Conservation (phyloP, 2,888 invertebrate genomes). For the Heliconius charithonia region DNA sequence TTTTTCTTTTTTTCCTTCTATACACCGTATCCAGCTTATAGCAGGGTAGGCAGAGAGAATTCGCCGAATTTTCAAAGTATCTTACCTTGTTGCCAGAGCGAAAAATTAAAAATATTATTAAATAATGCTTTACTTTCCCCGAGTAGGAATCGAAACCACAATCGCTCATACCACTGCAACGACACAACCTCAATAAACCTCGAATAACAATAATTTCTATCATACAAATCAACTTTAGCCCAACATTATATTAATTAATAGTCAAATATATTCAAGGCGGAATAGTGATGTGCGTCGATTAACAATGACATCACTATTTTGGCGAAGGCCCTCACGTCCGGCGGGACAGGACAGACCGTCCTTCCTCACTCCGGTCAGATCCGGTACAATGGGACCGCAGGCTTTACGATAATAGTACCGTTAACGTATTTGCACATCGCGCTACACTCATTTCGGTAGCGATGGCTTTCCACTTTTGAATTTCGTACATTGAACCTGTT, state of each 20-base stretch:
- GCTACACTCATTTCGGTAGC: slow-evolving; percentile 51
- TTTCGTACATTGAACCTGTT: slow-evolving; percentile 46
- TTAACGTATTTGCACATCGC: slow-evolving; percentile 69
- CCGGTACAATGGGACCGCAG: slow-evolving; percentile 51
- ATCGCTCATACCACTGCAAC: no score
- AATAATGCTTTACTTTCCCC: no score
- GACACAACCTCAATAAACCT: no score
- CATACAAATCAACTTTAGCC: not conserved
- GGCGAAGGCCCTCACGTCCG: slow-evolving; percentile 61
- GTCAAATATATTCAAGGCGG: slow-evolving; percentile 46
- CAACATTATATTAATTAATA: slow-evolving; percentile 20
- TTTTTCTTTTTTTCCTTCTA: not conserved
- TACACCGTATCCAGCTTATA: not conserved
- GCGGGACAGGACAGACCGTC: slow-evolving; percentile 55
- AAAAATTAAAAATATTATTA: no score
- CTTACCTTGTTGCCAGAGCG: no score
- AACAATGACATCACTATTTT: slow-evolving; percentile 66
- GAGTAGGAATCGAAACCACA: no score
- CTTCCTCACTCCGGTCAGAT: slow-evolving; percentile 60
- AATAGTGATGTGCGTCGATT: slow-evolving; percentile 50
- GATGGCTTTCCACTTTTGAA: slow-evolving; percentile 47
- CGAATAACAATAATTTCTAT: not conserved
- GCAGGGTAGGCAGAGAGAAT: not conserved
- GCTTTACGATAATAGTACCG: slow-evolving; percentile 57
- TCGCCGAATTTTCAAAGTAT: not conserved